A percentile compares a stretch with the other conserved stretches of the same genome.
These are phyloP conservation scores for Borostomias antarcticus DNA, from an alignment of 2,797 vertebrate species.

Conservation along the genomic window DNA sequence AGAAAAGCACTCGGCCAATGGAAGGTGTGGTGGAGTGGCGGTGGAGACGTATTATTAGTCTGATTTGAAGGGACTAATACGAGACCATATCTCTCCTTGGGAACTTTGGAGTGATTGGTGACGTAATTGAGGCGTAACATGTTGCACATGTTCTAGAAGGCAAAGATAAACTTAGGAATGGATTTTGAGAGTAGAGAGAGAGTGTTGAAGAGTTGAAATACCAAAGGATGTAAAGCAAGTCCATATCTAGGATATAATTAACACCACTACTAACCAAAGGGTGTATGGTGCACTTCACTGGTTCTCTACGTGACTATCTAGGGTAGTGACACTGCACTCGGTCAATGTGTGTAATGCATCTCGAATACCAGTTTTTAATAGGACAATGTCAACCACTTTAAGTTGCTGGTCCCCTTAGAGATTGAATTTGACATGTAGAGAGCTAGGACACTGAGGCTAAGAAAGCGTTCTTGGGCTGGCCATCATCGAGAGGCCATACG, in stretches of 20 bases:
- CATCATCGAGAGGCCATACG: conserved; percentile 47
- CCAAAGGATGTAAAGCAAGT: conserved; percentile 69
- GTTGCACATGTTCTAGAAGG: conserved; percentile 50
- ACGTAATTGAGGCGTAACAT: conserved; percentile 54
- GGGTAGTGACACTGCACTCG: conserved; percentile 59
- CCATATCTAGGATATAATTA: conserved; percentile 54
- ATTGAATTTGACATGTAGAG: conserved; percentile 45
- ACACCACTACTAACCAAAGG: conserved; percentile 71
- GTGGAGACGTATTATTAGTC: conserved; percentile 63
- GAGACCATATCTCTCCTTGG: conserved; percentile 53
- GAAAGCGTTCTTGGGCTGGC: conserved; percentile 47
- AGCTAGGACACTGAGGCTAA: conserved; percentile 49
- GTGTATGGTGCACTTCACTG: conserved; percentile 61
- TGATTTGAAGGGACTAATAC: conserved; percentile 59
- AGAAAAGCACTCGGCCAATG: conserved; percentile 42
- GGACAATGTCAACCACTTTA: conserved; percentile 43
- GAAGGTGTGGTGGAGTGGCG: conserved; percentile 55
- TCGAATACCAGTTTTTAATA: conserved; percentile 48
- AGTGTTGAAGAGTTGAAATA: conserved; percentile 64
- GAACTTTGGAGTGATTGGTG: conserved; percentile 52
- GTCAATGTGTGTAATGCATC: conserved; percentile 49
- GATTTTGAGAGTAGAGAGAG: conserved; percentile 33
- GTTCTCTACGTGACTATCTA: conserved; percentile 43
- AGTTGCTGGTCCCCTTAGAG: conserved; percentile 40
- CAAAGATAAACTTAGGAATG: conserved; percentile 28